Evolutionary conservation across 2,888 invertebrate genomes (phyloP).

Genomic region (Ptilodon capucinus): DNA sequence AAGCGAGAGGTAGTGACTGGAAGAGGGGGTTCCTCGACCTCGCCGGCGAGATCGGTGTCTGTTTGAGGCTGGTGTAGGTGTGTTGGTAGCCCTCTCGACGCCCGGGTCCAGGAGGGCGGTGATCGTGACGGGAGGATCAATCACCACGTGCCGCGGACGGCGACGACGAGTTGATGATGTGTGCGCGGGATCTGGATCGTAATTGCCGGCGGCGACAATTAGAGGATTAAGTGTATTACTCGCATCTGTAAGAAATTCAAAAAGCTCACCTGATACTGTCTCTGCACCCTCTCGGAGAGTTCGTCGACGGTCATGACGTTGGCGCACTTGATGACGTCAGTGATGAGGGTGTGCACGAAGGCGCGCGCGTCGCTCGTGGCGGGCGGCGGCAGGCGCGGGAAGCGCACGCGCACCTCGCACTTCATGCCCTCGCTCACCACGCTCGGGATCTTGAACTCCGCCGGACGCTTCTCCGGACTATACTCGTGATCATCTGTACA

Average conservation of each 20-base stretch:
- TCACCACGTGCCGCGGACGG: too few species aligned
- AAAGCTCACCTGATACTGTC: conserved; percentile 88
- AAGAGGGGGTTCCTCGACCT: too few species aligned
- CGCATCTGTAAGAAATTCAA: background rate
- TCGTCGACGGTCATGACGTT: conserved; percentile 89
- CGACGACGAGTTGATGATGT: too few species aligned
- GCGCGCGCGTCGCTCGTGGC: conserved; percentile 85
- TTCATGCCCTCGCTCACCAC: conserved; percentile 69
- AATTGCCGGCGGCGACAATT: too few species aligned
- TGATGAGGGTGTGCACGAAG: conserved; percentile 86
- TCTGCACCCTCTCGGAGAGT: conserved; percentile 94
- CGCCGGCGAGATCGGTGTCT: too few species aligned
- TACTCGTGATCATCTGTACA: conserved; percentile 65
- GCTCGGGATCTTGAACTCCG: conserved; percentile 67
- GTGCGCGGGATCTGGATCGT: too few species aligned
- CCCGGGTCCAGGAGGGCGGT: too few species aligned
- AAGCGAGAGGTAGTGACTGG: too few species aligned
- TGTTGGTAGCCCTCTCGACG: too few species aligned
- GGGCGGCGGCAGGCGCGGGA: conserved; percentile 52
- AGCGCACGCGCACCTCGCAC: conserved; percentile 72
- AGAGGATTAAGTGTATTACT: too few species aligned
- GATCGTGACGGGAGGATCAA: too few species aligned
- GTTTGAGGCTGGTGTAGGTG: too few species aligned
- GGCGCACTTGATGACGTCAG: conserved; percentile 84
- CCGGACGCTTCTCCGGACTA: conserved; percentile 47